Percentiles rank a stretch among this genome's conserved stretches.
Conservation (phyloP, 2,113 vertebrate species). For the Cyanocitta stelleri region DNA sequence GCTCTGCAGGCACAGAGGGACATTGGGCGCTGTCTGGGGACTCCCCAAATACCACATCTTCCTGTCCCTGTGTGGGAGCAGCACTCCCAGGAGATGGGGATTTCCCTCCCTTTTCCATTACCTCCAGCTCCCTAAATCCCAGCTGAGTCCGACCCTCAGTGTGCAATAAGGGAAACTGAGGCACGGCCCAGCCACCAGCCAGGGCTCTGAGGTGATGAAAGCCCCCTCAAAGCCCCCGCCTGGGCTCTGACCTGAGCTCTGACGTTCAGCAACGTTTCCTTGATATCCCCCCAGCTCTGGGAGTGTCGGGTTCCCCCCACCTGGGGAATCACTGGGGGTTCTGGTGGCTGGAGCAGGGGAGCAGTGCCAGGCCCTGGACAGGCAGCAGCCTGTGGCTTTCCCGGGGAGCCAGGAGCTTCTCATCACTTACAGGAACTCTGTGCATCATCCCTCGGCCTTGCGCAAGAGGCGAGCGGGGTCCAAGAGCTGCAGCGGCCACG, state of each 20-base stretch:
- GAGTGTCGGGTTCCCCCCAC: neutral
- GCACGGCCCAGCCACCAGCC: neutral
- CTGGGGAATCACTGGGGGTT: fast-evolving
- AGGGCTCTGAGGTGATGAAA: neutral
- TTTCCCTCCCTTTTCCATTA: fast-evolving
- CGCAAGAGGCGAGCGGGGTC: conserved; percentile 49
- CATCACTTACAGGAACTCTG: conserved; percentile 60
- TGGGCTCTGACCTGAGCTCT: neutral
- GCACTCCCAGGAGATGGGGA: neutral
- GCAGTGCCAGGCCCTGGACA: neutral
- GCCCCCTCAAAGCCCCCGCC: fast-evolving
- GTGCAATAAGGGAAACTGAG: neutral
- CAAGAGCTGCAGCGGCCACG: conserved; percentile 13
- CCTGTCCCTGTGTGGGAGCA: neutral
- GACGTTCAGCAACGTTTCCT: neutral
- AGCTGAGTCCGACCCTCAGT: fast-evolving
- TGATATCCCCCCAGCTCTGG: fast-evolving
- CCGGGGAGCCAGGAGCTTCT: conserved; percentile 39
- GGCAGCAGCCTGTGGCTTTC: conserved; percentile 36
- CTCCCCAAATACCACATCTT: neutral
- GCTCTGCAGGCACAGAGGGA: neutral
- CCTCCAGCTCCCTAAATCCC: neutral
- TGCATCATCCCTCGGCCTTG: conserved; percentile 56
- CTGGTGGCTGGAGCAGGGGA: neutral
- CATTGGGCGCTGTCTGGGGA: neutral